Evolutionary conservation across 1,140 invertebrate genomes (phyloP).

Genomic region (Aradophagus sp.): DNA sequence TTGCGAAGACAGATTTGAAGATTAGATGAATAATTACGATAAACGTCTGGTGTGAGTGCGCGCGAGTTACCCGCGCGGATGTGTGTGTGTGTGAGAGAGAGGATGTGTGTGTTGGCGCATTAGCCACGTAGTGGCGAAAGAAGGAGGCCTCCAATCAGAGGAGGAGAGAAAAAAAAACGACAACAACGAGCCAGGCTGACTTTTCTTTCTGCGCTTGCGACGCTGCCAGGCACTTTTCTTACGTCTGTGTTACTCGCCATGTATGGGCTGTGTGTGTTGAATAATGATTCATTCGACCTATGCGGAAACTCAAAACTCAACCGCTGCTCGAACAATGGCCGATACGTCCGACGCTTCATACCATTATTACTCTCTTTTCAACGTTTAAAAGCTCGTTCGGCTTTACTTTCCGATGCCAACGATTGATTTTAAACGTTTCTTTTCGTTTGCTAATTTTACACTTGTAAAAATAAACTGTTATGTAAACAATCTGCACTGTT

Average conservation of each 20-base stretch:
- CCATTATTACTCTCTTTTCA: too few species aligned
- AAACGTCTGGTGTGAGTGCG: conserved; percentile 9
- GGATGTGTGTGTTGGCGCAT: conserved; percentile 6
- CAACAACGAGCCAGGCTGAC: conserved; percentile 31
- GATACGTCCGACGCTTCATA: too few species aligned
- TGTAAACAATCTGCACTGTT: conserved; percentile 8
- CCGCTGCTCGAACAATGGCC: too few species aligned
- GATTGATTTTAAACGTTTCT: too few species aligned
- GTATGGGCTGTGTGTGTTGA: conserved; percentile 26
- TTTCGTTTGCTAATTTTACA: too few species aligned
- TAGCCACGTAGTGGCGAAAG: conserved; percentile 15
- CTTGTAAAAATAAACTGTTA: too few species aligned
- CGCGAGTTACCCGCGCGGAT: conserved; percentile 3
- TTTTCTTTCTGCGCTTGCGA: conserved; percentile 26
- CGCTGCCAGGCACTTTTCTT: conserved; percentile 38
- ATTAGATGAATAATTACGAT: conserved; percentile 51
- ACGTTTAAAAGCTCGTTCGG: too few species aligned
- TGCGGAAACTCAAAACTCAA: conserved; percentile 32
- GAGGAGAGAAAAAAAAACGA: conserved; percentile 29
- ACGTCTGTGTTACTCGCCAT: conserved; percentile 27
- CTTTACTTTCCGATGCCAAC: too few species aligned
- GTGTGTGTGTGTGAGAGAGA: too few species aligned
- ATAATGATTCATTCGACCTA: conserved; percentile 43
- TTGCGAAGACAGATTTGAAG: conserved; percentile 28
- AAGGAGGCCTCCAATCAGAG: conserved; percentile 37